Base-by-base conservation (phyloP, 2,113 vertebrate genomes). In the Thryonomys swinderianus region DNA sequence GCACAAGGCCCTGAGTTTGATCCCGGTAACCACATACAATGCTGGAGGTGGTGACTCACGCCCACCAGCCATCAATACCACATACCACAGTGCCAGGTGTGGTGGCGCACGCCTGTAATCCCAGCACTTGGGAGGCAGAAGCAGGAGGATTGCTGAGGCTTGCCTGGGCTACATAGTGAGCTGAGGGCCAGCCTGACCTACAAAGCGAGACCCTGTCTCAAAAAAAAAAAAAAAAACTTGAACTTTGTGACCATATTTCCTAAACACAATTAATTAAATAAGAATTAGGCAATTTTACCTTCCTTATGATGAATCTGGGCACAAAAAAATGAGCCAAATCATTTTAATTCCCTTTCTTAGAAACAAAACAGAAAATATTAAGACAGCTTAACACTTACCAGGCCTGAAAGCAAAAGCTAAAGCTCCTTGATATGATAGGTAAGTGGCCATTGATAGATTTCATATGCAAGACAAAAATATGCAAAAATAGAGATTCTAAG, bases 361-460 rank as follows among this genome's bases (percentile, higher is more conserved):
- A 85, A 93, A 94, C 59, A 84, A 25, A 92, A 48, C 81, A 73
- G 74, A 64, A 91, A 79, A 23, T 81, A 88, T 64, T 88, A 83
- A 42, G 80, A 86, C 71, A 78, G 57, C 73, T 92, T 84, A 69
- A 5, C 25, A 85, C 67, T 80, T 53, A 67, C 10, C 34, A 82
- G 45, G 57, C 42, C 42, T 93, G 66, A 92, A 96, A 87, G 74
- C 59, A 93, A 25, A 95, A 78, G 57, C n/a, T 90, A 91, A 32
- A 88, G 84, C 42, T 69, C 55, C 51, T 81, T 40, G 45, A 57
- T 79, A 34, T 59, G 23, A 48, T 21, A 67, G 18, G 55, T 11
- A 86, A 18, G 55, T 51, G 23, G 37, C 9, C 57, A 90, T 18
- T 10, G 79, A 66, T 27, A n/a, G 27, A 79, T 55, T 91, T 30